Conservation (phyloP, 2,888 invertebrate species). For the Balanococcus diminutus region DNA sequence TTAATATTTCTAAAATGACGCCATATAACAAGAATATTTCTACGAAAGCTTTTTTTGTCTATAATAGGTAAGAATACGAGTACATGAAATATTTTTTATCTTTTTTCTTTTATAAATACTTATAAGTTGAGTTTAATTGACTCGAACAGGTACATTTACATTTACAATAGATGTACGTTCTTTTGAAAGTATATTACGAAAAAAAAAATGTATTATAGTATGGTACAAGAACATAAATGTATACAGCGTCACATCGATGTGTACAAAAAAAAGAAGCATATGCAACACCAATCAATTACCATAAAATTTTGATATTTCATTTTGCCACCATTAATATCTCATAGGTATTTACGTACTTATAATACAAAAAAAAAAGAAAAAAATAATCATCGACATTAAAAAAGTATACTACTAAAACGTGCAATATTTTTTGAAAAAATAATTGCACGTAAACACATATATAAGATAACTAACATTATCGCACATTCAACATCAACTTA, state of each 20-base stretch:
- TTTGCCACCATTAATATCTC: not conserved
- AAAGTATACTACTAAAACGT: slow-evolving; percentile 22
- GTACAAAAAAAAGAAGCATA: slow-evolving; percentile 14
- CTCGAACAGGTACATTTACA: slow-evolving; percentile 43
- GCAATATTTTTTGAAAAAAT: slow-evolving; percentile 6
- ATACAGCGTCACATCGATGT: slow-evolving; percentile 10
- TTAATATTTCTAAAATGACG: not conserved
- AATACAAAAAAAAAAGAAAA: not conserved
- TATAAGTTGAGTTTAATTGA: slow-evolving; percentile 52
- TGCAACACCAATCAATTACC: slow-evolving; percentile 16
- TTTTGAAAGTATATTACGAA: slow-evolving; percentile 33
- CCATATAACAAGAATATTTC: not conserved
- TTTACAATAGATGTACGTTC: not conserved
- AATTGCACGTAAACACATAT: slow-evolving; percentile 10
- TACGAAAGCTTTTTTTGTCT: slow-evolving; percentile 12
- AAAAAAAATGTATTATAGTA: slow-evolving; percentile 31
- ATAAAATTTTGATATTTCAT: slow-evolving; percentile 35
- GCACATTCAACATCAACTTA: slow-evolving; percentile 42
- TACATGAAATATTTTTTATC: not conserved
- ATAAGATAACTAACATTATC: slow-evolving; percentile 40
- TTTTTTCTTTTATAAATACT: slow-evolving; percentile 21
- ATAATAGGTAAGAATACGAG: not conserved
- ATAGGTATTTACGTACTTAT: not conserved
- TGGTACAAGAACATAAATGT: slow-evolving; percentile 42
- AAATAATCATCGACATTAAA: not conserved